Conservation (phyloP, 2,113 vertebrate genomes). For the Prochilodus magdalenae region DNA sequence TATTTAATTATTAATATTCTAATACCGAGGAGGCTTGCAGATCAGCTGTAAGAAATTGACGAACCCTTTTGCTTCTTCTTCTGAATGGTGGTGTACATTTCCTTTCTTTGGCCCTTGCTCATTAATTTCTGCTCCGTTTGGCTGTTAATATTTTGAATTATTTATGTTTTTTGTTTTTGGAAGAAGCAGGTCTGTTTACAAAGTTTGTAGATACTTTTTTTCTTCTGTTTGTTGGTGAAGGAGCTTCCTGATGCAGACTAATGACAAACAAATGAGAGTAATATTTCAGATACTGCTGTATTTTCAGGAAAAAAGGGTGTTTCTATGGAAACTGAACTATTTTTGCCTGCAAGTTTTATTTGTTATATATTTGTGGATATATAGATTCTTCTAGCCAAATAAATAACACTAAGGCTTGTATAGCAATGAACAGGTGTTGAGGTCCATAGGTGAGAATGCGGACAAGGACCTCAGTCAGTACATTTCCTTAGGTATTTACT, state of each 20-base stretch:
- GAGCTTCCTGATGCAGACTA: conserved; percentile 93
- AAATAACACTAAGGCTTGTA: conserved; percentile 99
- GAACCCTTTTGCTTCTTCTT: conserved; percentile 83
- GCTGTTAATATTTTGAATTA: conserved; percentile 99
- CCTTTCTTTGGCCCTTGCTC: conserved; percentile 85
- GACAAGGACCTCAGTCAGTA: conserved; percentile 89
- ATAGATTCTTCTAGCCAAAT: conserved; percentile 99
- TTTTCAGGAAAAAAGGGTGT: conserved; percentile 99
- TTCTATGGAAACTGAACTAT: conserved; percentile 99
- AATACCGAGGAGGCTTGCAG: conserved; percentile 75
- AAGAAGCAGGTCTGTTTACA: conserved; percentile 99
- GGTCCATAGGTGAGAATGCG: conserved; percentile 74
- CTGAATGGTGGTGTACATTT: conserved; percentile 86
- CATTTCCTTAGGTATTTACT: conserved; percentile 94
- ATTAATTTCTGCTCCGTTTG: conserved; percentile 93
- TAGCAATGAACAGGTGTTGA: conserved; percentile 89
- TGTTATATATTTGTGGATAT: conserved; percentile 99
- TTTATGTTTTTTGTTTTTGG: conserved; percentile 94
- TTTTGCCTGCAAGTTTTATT: conserved; percentile 99
- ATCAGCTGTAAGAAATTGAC: conserved; percentile 73
- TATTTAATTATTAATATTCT: conserved; percentile 61
- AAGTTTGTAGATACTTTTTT: conserved; percentile 99
- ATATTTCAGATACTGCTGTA: conserved; percentile 99
- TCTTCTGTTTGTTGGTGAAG: conserved; percentile 96
- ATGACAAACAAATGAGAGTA: conserved; percentile 75